phyloP scores from a whole-genome alignment of 2,888 invertebrate genomes.

The Coenonympha glycerion region DNA sequence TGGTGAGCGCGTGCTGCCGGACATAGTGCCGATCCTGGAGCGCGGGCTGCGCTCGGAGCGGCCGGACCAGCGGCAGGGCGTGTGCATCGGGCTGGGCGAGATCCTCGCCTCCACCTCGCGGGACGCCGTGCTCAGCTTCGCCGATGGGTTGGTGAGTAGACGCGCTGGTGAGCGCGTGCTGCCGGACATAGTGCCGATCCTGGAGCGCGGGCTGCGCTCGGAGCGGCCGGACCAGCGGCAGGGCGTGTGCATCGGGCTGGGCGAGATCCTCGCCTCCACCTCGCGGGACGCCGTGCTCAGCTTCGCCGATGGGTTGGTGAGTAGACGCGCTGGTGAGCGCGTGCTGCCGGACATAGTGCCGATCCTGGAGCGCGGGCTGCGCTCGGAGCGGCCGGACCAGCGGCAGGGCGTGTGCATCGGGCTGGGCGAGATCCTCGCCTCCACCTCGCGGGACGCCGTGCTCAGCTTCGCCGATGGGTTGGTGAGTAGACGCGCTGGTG shows the following conservation, averaged over 20 bases:
- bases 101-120: slow-evolving; percentile 97
- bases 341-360: slow-evolving; percentile 96
- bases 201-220: slow-evolving; percentile 94
- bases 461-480: slow-evolving; percentile 78
- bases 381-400: slow-evolving; percentile 94
- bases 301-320: slow-evolving; percentile 62
- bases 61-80: slow-evolving; percentile 97
- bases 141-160: slow-evolving; percentile 55
- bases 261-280: slow-evolving; percentile 98
- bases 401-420: slow-evolving; percentile 99
- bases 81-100: slow-evolving; percentile 98
- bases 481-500: slow-evolving; percentile 31
- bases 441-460: slow-evolving; percentile 96
- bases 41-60: slow-evolving; percentile 92
- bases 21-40: slow-evolving; percentile 98
- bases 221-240: slow-evolving; percentile 95
- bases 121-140: slow-evolving; percentile 90
- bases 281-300: slow-evolving; percentile 95
- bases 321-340: not conserved
- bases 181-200: slow-evolving; percentile 98
- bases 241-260: slow-evolving; percentile 98
- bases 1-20: slow-evolving; percentile 77
- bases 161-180: slow-evolving; percentile 44
- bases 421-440: slow-evolving; percentile 97
- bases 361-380: slow-evolving; percentile 94